Percentiles rank a stretch among this genome's conserved stretches.
phyloP scores from a whole-genome alignment of 2,888 invertebrate species.

The Tortricodes alternella region DNA sequence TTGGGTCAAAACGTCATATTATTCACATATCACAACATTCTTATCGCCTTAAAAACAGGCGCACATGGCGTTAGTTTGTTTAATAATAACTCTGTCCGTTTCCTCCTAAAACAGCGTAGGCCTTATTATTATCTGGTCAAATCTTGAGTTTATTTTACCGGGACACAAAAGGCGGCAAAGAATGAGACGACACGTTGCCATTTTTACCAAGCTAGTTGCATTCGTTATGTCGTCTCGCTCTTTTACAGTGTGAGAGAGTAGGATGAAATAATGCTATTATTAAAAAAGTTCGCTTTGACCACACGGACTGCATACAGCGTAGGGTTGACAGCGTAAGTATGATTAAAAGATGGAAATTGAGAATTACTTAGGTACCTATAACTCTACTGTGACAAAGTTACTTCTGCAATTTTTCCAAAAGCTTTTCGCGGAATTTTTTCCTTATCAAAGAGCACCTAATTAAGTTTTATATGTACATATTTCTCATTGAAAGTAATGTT shows the following conservation, averaged over 20 bases:
- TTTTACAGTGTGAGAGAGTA: neutral
- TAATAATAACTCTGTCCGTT: neutral
- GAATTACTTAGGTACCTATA: no score
- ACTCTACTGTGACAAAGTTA: no score
- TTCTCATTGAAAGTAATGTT: no score
- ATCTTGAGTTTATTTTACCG: neutral
- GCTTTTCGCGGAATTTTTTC: no score
- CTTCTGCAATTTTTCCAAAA: no score
- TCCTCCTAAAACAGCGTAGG: neutral
- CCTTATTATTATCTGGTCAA: neutral
- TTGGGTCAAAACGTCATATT: neutral
- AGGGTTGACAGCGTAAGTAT: no score
- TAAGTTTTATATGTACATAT: no score
- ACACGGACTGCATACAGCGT: neutral
- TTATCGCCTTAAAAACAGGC: neutral
- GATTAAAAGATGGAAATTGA: no score
- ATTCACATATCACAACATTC: neutral
- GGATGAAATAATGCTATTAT: neutral
- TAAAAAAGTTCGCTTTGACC: neutral
- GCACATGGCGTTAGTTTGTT: neutral
- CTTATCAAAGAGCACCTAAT: no score
- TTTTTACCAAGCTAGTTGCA: neutral
- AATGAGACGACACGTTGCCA: conserved; percentile 3
- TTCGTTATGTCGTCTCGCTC: neutral
- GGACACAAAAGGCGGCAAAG: neutral